phyloP scores from a whole-genome alignment of 2,113 vertebrate species.

The Eurypyga helias region DNA sequence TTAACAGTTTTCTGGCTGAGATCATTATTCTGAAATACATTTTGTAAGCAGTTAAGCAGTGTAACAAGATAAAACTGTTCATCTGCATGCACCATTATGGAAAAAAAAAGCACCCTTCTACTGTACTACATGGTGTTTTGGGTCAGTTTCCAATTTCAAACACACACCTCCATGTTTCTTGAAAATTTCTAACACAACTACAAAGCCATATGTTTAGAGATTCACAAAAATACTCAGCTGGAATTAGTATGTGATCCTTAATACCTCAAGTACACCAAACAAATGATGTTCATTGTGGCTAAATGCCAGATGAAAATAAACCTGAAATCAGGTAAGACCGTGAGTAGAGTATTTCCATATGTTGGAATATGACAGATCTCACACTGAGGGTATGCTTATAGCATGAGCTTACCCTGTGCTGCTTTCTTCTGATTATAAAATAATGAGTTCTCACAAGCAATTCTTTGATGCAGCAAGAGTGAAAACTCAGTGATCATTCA shows the following conservation, averaged over 20 bases:
- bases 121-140: not conserved
- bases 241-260: not conserved
- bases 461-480: not conserved
- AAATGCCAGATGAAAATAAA: constrained; percentile 1
- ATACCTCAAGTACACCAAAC: not conserved
- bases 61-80: not conserved
- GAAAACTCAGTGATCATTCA: not conserved
- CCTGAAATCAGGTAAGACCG: not conserved
- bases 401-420: not conserved
- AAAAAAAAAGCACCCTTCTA: not conserved
- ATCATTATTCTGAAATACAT: not conserved
- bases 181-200: constrained; percentile 5
- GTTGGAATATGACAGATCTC: not conserved
- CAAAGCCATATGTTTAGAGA: constrained; percentile 30
- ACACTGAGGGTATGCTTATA: not conserved
- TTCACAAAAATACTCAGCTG: not conserved
- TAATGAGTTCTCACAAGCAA: constrained; percentile 1
- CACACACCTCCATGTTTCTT: constrained; percentile 14
- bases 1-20: not conserved
- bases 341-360: not conserved
- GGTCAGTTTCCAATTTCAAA: constrained; percentile 43
- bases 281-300: not conserved
- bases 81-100: not conserved
- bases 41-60: not conserved
- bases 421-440: not conserved